Evolutionary conservation across 2,797 vertebrate species (phyloP).

Genomic region (Molothrus ater): DNA sequence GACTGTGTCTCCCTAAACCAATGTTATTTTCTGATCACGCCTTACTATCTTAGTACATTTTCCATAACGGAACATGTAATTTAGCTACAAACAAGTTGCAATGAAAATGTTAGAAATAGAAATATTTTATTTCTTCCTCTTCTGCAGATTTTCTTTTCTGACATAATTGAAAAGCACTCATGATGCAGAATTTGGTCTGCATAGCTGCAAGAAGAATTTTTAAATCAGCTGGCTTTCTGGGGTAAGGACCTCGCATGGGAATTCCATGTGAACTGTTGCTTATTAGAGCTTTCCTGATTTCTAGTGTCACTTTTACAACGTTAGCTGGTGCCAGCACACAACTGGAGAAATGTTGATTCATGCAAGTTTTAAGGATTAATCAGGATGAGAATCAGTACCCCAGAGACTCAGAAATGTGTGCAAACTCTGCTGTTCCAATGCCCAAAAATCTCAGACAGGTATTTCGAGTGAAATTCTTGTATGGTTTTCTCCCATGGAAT

Average conservation of each 20-base stretch:
- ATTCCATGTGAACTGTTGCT: background rate
- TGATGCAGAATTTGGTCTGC: background rate
- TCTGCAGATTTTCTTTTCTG: background rate
- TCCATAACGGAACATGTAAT: background rate
- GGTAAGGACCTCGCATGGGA: background rate
- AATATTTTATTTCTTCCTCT: background rate
- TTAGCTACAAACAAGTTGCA: background rate
- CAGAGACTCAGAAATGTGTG: background rate
- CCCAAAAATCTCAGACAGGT: background rate
- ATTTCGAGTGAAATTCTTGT: background rate
- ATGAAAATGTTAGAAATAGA: background rate
- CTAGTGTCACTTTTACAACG: background rate
- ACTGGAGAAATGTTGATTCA: slow-evolving; percentile 24
- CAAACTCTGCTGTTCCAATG: background rate
- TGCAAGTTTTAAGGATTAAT: slow-evolving; percentile 43
- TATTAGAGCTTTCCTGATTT: slow-evolving; percentile 15
- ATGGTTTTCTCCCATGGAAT: background rate
- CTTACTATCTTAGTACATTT: background rate
- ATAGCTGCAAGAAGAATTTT: background rate
- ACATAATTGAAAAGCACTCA: background rate
- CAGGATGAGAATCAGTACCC: slow-evolving; percentile 5
- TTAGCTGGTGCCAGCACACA: background rate
- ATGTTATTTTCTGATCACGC: background rate
- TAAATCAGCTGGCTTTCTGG: background rate
- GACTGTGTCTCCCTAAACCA: background rate